A percentile compares a stretch with the other conserved stretches of the same genome.
Conservation (phyloP, 2,797 vertebrate species). For the Xiphorhynchus erythropygius region DNA sequence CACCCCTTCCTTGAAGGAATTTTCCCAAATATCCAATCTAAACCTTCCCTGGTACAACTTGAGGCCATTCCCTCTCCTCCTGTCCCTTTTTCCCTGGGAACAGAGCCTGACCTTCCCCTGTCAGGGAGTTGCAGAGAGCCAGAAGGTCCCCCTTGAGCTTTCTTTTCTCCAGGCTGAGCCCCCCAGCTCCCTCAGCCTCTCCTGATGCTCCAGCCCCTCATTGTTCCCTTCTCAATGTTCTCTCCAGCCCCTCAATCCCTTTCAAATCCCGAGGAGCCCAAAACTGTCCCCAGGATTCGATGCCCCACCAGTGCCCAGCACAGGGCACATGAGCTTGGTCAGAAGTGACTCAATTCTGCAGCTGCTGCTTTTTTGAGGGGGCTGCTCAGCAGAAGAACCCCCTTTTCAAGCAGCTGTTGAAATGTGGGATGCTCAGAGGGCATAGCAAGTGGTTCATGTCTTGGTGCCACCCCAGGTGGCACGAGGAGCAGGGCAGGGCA, state of each 20-base stretch:
- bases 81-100: not conserved
- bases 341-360: not conserved
- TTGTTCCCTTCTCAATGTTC: fast-evolving
- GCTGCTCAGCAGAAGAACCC: not conserved
- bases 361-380: not conserved
- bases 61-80: not conserved
- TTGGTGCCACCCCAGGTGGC: fast-evolving
- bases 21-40: not conserved
- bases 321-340: not conserved
- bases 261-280: fast-evolving
- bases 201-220: not conserved
- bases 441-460: not conserved
- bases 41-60: not conserved
- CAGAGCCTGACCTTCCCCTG: not conserved
- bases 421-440: not conserved
- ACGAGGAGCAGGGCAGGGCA: not conserved
- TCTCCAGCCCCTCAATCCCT: not conserved
- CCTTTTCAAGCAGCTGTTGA: not conserved
- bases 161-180: not conserved
- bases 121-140: not conserved
- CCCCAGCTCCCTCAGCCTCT: not conserved
- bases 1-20: not conserved
- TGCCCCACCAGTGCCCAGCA: not conserved
- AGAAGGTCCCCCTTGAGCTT: not conserved
- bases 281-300: not conserved